These are phyloP conservation scores for Lasioglossum calceatum DNA, from an alignment of 2,888 invertebrate genomes.

Conservation along the genomic window DNA sequence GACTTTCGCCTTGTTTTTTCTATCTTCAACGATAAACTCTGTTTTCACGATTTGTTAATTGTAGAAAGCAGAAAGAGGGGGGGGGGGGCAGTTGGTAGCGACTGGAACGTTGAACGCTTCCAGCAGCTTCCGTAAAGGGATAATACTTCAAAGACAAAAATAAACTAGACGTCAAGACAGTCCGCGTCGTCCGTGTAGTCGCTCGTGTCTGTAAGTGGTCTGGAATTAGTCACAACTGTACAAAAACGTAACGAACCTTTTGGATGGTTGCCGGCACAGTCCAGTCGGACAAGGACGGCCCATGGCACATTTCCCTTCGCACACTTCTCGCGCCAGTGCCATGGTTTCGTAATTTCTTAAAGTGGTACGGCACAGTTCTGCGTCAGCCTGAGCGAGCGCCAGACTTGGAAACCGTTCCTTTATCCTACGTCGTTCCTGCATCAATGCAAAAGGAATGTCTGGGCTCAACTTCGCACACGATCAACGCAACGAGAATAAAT, in stretches of 20 bases:
- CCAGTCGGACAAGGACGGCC: slow-evolving; percentile 95
- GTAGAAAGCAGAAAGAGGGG: neutral
- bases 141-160: neutral
- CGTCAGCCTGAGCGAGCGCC: slow-evolving; percentile 90
- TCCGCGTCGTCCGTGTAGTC: neutral
- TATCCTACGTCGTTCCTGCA: slow-evolving; percentile 92
- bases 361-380: slow-evolving; percentile 91
- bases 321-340: slow-evolving; percentile 91
- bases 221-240: neutral
- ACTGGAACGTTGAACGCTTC: slow-evolving; percentile 2
- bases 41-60: neutral
- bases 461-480: slow-evolving; percentile 33
- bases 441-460: neutral
- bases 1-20: neutral
- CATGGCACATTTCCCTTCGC: slow-evolving; percentile 94
- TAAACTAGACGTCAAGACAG: slow-evolving; percentile 1
- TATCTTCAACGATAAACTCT: neutral
- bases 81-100: neutral
- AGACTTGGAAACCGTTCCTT: slow-evolving; percentile 94
- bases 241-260: slow-evolving; percentile 78
- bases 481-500: neutral
- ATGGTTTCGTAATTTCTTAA: slow-evolving; percentile 94
- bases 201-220: neutral
- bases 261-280: slow-evolving; percentile 86
- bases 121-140: neutral